Evolutionary conservation across 2,888 invertebrate genomes (phyloP), one percentile per base, ranked within the genome.

Genomic region (Leistus spinibarbis): DNA sequence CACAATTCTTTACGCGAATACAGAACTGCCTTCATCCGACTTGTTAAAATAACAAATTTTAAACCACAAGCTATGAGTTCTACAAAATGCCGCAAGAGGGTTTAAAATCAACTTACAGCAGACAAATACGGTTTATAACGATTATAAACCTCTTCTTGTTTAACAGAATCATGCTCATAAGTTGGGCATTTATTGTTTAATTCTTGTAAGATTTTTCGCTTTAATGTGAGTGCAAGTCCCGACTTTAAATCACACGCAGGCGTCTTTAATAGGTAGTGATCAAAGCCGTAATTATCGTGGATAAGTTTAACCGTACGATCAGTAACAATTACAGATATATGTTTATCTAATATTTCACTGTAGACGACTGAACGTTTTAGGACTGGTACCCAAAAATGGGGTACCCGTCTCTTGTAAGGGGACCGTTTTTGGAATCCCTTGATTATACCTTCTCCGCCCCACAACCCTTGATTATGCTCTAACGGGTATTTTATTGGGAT

Each of bases 381-480:
- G 0, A 87, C 84, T 0, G 99, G 99, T 17, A 95, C 91, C 96
- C 97, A 99, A 83, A 94, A 94, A 81, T 91, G 92, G 0, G 97
- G 94, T 0, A 93, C 90, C 81, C 96, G 89, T 76, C 92, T 88
- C 69, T 86, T 86, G 1, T 84, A 85, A 2, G 86, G 87, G 69
- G 88, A 85, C 64, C 90, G 89, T 81, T 93, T 93, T 82, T 90
- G 89, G 82, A 93, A 95, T 66, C 97, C 99, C 88, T 95, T 93
- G 20, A 99, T 87, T 0, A 99, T 89, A 40, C 93, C 96, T 87
- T 99, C 99, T 7, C 99, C 99, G 77, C 98, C 99, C 98, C 98
- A 99, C 78, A 99, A 88, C 40, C 98, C 98, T 62, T 91, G 82
- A 83, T 98, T 87, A 73, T 92, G 87, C 86, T 98, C 95, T 54